Evolutionary conservation across 2,888 invertebrate species (phyloP), one percentile per base, ranked within the genome.

Genomic region (Zeuzera pyrina): DNA sequence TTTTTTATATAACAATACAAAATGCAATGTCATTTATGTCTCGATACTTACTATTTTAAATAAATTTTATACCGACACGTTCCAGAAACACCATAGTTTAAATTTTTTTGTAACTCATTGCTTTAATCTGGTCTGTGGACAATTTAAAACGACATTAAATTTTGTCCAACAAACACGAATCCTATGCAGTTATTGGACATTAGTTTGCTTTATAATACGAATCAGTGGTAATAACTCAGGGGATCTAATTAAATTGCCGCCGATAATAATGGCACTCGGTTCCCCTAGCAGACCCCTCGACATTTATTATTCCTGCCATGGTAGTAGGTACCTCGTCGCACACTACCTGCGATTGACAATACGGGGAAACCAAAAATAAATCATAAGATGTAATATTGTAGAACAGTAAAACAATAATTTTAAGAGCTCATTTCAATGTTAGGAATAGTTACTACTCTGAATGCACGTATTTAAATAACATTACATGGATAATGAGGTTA

Each of bases 201-300:
- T 70, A 76, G 67, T 65, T 57, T 57, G 63, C 60, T 74, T 77
- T 81, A 73, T 68, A 73, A 70, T 74, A 71, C 65, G 74, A 79
- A 79, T 81, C 79, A 74, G 73, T 68, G 70, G 77, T 74, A 77
- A 73, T 81, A 78, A 68, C 64, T 69, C 57, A 65, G 74, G 77
- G 79, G 73, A 70, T 79, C 74, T 81, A 83, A 83, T 83, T 83
- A 79, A 83, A 83, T 81, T 78, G 79, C 76, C 69, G 66, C 77
- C 76, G 64, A 76, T 79, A 77, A 83, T 81, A 81, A 81, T 76
- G 74, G 77, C 68, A 67, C 64, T 65, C 62, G 57, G 60, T 47
- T 56, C 78, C 76, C 81, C 72, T 66, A 41, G 55, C 62, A 66
- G 71, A 62, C 69, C 77, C 79, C 78, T 77, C 70, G 56, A 65